A percentile compares a stretch with the other conserved stretches of the same genome.
These are phyloP conservation scores for Diogma glabrata DNA, from an alignment of 2,888 invertebrate species.

Conservation along the genomic window DNA sequence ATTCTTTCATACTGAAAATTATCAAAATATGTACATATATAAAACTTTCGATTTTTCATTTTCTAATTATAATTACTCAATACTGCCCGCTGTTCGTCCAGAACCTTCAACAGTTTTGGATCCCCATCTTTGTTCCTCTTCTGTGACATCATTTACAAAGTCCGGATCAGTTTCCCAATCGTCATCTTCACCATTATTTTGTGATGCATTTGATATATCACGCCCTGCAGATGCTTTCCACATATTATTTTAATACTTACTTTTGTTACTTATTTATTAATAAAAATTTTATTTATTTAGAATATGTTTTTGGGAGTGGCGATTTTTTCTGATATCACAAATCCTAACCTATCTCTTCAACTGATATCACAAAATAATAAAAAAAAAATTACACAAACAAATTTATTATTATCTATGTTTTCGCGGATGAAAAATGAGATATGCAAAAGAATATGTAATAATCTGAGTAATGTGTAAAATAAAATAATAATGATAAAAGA, in stretches of 20 bases:
- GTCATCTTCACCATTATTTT: slow-evolving; percentile 48
- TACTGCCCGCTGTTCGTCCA: slow-evolving; percentile 69
- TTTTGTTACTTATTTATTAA: no score
- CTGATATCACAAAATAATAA: neutral
- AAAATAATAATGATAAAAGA: no score
- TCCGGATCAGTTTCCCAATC: slow-evolving; percentile 96
- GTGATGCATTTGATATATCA: slow-evolving; percentile 37
- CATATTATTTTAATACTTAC: no score
- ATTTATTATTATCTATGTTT: no score
- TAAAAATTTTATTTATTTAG: no score
- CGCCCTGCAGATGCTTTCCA: slow-evolving; percentile 62
- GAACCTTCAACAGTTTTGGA: slow-evolving; percentile 68
- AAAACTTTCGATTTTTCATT: neutral
- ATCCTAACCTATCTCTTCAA: neutral
- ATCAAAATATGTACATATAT: neutral
- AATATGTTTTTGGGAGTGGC: slow-evolving; percentile 9
- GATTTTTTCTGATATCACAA: slow-evolving; percentile 3
- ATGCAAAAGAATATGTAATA: no score
- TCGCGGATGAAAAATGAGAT: no score
- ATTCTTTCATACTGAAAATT: slow-evolving; percentile 59
- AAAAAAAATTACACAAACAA: no score
- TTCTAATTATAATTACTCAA: slow-evolving; percentile 66
- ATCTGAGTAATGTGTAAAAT: no score
- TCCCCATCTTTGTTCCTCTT: slow-evolving; percentile 91
- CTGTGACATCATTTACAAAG: slow-evolving; percentile 87